Conservation (phyloP, 1,140 invertebrate species). For the Pseudoatta argentina region DNA sequence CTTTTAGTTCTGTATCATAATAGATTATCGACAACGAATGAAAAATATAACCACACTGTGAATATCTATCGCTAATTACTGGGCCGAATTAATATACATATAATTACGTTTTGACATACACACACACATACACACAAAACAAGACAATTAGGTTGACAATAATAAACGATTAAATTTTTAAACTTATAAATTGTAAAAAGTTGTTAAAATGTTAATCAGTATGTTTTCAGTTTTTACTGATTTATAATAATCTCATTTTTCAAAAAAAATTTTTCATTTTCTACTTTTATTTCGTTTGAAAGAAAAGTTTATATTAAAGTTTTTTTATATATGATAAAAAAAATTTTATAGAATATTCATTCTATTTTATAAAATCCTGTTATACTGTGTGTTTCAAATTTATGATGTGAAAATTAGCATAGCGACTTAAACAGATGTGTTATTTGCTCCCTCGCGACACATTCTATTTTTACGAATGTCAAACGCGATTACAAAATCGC, state of each 20-base stretch:
- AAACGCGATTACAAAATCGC: slow-evolving; percentile 28
- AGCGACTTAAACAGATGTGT: slow-evolving; percentile 8
- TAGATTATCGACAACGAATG: too few relatives aligned
- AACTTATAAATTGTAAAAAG: neutral
- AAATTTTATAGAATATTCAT: neutral
- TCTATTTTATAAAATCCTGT: neutral
- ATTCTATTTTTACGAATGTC: slow-evolving; percentile 25
- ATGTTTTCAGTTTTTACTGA: neutral
- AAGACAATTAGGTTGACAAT: too few relatives aligned
- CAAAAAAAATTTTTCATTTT: neutral
- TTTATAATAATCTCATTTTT: neutral
- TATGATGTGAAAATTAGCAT: slow-evolving; percentile 23
- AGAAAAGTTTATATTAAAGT: neutral
- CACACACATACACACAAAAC: too few relatives aligned
- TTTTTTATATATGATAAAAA: neutral
- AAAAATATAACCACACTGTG: too few relatives aligned
- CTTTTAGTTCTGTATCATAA: too few relatives aligned
- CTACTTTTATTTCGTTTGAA: neutral
- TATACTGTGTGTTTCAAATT: slow-evolving; percentile 10
- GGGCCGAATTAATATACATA: too few relatives aligned
- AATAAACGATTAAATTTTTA: too few relatives aligned
- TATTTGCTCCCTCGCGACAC: slow-evolving; percentile 19
- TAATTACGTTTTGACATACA: too few relatives aligned
- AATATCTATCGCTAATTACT: too few relatives aligned
- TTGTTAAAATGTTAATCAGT: neutral